Evolutionary conservation across 1,140 invertebrate species (phyloP).

Genomic region (Calliphora vicina): DNA sequence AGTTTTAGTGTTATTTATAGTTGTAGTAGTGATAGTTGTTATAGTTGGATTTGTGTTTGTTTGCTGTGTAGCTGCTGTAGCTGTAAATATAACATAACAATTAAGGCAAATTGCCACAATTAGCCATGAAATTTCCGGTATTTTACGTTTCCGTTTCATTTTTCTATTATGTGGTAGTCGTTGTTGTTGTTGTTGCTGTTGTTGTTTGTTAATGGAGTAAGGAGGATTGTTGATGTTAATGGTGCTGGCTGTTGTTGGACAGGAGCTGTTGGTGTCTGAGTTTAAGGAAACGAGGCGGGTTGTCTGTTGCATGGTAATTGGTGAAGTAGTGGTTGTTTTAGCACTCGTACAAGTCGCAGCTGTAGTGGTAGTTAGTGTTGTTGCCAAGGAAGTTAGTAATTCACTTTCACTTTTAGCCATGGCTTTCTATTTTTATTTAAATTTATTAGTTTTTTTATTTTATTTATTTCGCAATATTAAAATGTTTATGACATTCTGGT

Average conservation of each 20-base stretch:
- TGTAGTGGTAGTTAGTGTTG: neutral
- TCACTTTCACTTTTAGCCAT: conserved; percentile 27
- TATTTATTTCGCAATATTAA: neutral
- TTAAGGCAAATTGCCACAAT: conserved; percentile 56
- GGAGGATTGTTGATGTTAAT: neutral
- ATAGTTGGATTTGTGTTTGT: neutral
- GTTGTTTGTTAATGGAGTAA: neutral
- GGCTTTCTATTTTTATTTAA: neutral
- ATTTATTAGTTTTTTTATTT: neutral
- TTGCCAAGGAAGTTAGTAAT: neutral
- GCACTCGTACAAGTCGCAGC: neutral
- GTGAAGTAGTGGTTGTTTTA: neutral
- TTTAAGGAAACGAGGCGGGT: neutral
- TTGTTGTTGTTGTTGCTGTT: neutral
- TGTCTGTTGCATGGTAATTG: neutral
- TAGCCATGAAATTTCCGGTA: conserved; percentile 62
- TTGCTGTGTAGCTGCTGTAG: neutral
- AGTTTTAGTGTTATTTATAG: neutral
- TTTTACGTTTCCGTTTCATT: conserved; percentile 58
- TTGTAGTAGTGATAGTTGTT: neutral
- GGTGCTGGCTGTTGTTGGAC: neutral
- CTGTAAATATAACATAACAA: conserved; percentile 45
- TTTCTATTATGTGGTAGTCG: conserved; percentile 42
- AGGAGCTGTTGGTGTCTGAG: neutral
- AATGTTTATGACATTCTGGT: neutral